Base-by-base conservation (phyloP, 2,888 invertebrate genomes). In the Drosophila lutescens region DNA sequence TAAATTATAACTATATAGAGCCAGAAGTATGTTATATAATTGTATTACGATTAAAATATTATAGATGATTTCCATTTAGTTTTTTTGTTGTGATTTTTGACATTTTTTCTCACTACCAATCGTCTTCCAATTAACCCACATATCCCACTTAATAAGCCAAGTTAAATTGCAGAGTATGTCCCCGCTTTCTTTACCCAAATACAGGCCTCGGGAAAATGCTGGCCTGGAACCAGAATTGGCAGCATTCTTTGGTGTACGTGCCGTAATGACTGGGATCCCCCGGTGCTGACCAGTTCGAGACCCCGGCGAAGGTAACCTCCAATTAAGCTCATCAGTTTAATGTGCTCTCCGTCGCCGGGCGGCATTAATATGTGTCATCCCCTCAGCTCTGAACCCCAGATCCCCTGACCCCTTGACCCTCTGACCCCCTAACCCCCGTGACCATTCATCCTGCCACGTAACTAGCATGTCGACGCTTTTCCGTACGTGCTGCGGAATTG, bases 251-350 rank as follows among this genome's bases (percentile, higher is more conserved):
- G 17, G 46, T 40, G 49, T 47, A 77, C 84, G 81, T 80, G 74
- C 62, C 53, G 50, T 67, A 78, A 74, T 73, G 77, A 73, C 55
- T 56, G 73, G 72, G 56, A 54, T 67, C 51, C 57, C 46, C 59
- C 32, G 65, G 49, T 50, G 50, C 55, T 49, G 73, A 56, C 73
- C 67, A 58, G 57, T 23, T 23, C 36, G 17, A 36, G 50, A 36
- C 69, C 68, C 55, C 56, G 67, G 68, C 72, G 77, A 73, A 78
- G 79, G 82, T 86, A 86, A 86, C 84, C 86, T 78, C 76, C 86
- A 86, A 86, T 86, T 88, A 86, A 86, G 86, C 88, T 88, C 88
- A 88, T 86, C 86, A 88, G 88, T 79, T 86, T 88, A 86, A 86
- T 88, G 86, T 83, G 79, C 68, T 78, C 79, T 73, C 74, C 70